Conservation (phyloP, 2,888 invertebrate species). For the Acanthosoma haemorrhoidale region DNA sequence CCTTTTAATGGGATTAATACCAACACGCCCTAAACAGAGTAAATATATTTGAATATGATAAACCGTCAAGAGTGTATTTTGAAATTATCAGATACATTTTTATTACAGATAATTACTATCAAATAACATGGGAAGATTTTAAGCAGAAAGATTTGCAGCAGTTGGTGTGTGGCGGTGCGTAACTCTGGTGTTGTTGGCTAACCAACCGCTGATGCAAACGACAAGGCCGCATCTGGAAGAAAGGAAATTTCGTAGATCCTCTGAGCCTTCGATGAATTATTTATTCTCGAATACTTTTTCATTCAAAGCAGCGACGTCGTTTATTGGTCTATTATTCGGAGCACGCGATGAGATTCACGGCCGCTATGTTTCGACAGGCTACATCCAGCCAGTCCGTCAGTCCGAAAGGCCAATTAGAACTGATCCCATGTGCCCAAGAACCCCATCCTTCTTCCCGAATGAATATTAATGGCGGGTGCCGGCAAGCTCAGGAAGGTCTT, state of each 20-base stretch:
- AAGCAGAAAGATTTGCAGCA: background rate
- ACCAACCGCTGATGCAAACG: background rate
- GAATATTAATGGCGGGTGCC: constrained; percentile 3
- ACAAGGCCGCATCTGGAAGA: background rate
- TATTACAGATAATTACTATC: too few species aligned
- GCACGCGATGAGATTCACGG: background rate
- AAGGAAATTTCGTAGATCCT: background rate
- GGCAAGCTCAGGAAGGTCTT: too few species aligned
- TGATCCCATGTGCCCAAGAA: background rate
- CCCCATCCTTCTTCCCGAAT: background rate
- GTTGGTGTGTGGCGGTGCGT: background rate
- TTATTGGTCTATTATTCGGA: constrained; percentile 1
- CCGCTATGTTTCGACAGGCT: background rate
- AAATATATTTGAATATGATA: too few species aligned
- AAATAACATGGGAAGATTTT: too few species aligned
- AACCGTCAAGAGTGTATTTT: too few species aligned
- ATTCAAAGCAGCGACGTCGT: constrained; percentile 4
- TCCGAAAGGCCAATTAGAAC: background rate
- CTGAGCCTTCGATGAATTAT: background rate
- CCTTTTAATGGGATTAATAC: too few species aligned
- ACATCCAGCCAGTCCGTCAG: too few species aligned
- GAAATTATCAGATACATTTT: too few species aligned
- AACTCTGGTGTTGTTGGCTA: too few species aligned
- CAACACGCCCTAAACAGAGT: too few species aligned
- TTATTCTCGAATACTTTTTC: background rate